phyloP scores from a whole-genome alignment of 1,140 invertebrate genomes.

The Atta texana region DNA sequence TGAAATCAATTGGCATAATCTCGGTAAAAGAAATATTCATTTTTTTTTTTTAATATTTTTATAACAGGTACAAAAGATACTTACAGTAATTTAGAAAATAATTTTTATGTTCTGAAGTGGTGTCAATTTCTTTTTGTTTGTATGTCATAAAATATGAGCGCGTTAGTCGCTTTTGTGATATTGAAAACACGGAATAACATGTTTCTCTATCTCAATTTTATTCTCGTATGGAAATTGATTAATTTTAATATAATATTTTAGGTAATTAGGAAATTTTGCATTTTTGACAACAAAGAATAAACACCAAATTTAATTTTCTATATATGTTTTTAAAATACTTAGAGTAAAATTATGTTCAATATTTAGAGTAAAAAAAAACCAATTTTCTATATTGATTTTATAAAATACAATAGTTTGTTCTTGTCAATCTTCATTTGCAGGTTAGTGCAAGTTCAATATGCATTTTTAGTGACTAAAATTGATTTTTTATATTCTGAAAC shows the following conservation, averaged over 20 bases:
- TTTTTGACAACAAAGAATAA: not conserved
- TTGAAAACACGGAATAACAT: not conserved
- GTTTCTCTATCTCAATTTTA: not conserved
- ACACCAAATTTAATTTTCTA: not conserved
- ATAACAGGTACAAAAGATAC: not conserved
- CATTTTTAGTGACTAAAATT: not conserved
- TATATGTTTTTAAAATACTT: not conserved
- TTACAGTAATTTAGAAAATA: not conserved
- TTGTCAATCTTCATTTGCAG: not conserved
- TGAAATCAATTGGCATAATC: not conserved
- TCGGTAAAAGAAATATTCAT: not conserved
- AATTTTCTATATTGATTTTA: not conserved
- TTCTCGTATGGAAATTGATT: not conserved
- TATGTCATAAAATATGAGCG: not conserved
- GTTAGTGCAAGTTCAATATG: not conserved
- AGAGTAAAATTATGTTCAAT: not conserved
- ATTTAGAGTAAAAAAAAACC: not conserved
- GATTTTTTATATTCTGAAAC: not conserved
- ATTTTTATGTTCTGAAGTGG: not conserved
- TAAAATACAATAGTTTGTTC: not conserved
- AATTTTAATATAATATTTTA: too few relatives aligned
- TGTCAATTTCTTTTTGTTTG: not conserved
- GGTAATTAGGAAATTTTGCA: not conserved
- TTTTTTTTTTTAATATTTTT: not conserved
- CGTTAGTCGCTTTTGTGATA: not conserved